These are phyloP conservation scores for Amphipoea lucens DNA, from an alignment of 2,888 invertebrate species.

Conservation along the genomic window DNA sequence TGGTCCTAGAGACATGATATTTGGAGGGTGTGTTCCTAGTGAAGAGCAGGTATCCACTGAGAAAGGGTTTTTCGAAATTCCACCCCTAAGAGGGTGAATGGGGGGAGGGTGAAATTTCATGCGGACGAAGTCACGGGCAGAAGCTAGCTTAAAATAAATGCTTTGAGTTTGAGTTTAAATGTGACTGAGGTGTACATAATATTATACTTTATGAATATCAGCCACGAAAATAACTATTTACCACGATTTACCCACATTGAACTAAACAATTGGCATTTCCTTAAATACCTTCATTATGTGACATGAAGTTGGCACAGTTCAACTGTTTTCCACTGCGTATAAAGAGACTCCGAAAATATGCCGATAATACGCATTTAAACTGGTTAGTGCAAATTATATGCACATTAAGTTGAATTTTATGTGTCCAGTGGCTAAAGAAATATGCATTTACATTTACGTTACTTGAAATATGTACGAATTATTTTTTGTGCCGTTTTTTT, in stretches of 20 bases:
- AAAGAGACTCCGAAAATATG: slow-evolving; percentile 29
- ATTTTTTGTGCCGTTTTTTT: slow-evolving; percentile 46
- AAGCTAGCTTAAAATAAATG: background rate
- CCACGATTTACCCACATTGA: background rate
- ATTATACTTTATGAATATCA: background rate
- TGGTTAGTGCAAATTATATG: slow-evolving; percentile 48
- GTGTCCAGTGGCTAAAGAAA: slow-evolving; percentile 41
- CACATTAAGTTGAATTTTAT: slow-evolving; percentile 57
- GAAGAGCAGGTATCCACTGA: too few relatives aligned
- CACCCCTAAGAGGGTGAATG: too few relatives aligned
- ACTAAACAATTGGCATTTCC: slow-evolving; percentile 28
- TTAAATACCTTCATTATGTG: slow-evolving; percentile 29
- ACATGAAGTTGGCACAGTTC: slow-evolving; percentile 47
- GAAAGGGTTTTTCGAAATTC: too few relatives aligned
- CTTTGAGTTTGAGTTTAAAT: background rate
- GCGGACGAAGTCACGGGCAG: too few relatives aligned
- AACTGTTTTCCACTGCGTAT: slow-evolving; percentile 35
- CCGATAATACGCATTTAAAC: slow-evolving; percentile 47
- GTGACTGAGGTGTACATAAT: background rate
- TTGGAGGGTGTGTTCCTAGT: too few relatives aligned
- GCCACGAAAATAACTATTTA: background rate
- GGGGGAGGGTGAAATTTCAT: too few relatives aligned
- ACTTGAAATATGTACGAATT: slow-evolving; percentile 41
- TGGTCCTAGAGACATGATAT: too few relatives aligned
- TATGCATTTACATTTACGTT: slow-evolving; percentile 42